phyloP scores from a whole-genome alignment of 2,888 invertebrate species.

The Cryptocephalus primarius region DNA sequence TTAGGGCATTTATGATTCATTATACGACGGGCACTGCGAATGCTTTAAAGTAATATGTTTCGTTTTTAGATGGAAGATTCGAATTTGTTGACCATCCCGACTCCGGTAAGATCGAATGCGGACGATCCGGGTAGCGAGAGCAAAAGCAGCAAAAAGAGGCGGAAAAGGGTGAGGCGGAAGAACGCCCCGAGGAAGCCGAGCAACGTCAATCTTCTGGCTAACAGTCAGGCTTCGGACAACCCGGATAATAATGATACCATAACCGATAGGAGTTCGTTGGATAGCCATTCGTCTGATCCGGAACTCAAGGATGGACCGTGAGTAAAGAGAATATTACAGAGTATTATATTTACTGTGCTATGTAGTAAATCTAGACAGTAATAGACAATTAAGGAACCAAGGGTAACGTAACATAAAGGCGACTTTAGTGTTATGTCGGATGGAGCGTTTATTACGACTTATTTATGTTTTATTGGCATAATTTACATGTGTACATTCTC shows the following conservation, averaged over 20 bases:
- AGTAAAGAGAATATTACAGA: slow-evolving; percentile 1
- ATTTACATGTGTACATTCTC: too few relatives aligned
- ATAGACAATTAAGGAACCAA: not conserved
- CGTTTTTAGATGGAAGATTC: too few relatives aligned
- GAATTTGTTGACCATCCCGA: not conserved
- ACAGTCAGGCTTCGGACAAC: slow-evolving; percentile 38
- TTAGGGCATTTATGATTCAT: too few relatives aligned
- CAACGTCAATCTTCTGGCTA: slow-evolving; percentile 42
- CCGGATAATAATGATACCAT: slow-evolving; percentile 26
- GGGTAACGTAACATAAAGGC: too few relatives aligned
- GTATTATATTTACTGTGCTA: too few relatives aligned
- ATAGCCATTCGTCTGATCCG: slow-evolving; percentile 33
- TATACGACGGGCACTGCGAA: too few relatives aligned
- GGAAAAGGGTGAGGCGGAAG: slow-evolving; percentile 74
- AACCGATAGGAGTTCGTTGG: slow-evolving; percentile 35
- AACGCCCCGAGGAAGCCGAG: slow-evolving; percentile 57
- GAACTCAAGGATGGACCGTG: slow-evolving; percentile 34
- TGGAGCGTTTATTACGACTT: too few relatives aligned
- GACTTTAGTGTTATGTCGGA: too few relatives aligned
- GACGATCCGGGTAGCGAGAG: slow-evolving; percentile 32
- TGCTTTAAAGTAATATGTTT: too few relatives aligned
- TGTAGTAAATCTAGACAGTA: not conserved
- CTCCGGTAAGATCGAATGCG: slow-evolving; percentile 9
- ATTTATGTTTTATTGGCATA: too few relatives aligned
- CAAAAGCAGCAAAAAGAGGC: slow-evolving; percentile 60